Percentiles rank a stretch among this genome's conserved stretches.
Evolutionary conservation across 2,797 vertebrate species (phyloP).

Genomic region (Pantherophis alleghaniensis): DNA sequence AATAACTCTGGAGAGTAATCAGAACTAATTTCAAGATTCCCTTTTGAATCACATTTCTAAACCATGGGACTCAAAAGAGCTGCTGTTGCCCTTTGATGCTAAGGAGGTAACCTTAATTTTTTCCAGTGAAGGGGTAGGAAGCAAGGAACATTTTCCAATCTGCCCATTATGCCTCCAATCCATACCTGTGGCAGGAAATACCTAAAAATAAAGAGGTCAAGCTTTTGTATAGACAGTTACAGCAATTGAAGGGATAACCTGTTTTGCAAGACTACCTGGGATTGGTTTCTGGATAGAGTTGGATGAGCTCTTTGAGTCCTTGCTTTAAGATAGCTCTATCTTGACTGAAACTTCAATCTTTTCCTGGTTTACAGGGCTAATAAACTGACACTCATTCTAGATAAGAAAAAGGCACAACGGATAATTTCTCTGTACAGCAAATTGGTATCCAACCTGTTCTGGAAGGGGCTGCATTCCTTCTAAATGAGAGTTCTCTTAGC

Average conservation of each 20-base stretch:
- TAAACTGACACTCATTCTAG: not conserved
- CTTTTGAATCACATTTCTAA: not conserved
- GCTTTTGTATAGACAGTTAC: not conserved
- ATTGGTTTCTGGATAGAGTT: not conserved
- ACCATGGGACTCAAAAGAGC: not conserved
- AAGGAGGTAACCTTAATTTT: not conserved
- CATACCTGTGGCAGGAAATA: not conserved
- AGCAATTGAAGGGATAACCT: not conserved
- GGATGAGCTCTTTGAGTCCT: not conserved
- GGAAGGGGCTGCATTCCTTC: not conserved
- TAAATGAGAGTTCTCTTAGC: not conserved
- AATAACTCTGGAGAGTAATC: not conserved
- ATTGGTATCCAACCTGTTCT: not conserved
- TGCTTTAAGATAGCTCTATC: not conserved
- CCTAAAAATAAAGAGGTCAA: not conserved
- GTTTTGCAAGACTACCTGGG: not conserved
- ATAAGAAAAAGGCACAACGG: not conserved
- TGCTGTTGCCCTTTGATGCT: not conserved
- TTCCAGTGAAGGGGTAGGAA: not conserved
- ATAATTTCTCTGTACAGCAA: not conserved
- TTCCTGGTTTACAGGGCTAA: not conserved
- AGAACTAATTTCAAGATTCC: not conserved
- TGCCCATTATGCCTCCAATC: not conserved
- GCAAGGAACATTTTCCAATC: not conserved
- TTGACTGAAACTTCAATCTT: not conserved